phyloP scores from a whole-genome alignment of 1,140 invertebrate species.

The Leucophenga varia region DNA sequence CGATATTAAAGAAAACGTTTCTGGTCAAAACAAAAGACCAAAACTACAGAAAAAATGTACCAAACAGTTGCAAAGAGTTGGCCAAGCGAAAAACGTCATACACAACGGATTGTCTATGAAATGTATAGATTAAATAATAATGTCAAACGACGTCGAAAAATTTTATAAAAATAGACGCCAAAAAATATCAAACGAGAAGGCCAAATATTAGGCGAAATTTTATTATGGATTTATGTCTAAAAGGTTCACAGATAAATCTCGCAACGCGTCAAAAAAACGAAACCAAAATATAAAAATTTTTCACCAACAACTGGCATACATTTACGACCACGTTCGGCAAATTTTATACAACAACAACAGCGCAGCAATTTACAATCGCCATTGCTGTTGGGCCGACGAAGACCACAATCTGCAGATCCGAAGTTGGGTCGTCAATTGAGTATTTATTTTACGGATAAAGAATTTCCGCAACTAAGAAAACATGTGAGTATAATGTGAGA shows the following conservation, averaged over 20 bases:
- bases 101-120: no score
- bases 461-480: slow-evolving; percentile 16
- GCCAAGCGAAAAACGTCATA: no score
- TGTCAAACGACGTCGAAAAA: neutral
- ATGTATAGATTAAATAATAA: no score
- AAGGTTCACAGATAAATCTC: slow-evolving; percentile 51
- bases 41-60: no score
- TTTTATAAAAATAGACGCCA: neutral
- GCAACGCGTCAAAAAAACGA: slow-evolving; percentile 47
- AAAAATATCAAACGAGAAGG: neutral
- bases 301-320: slow-evolving; percentile 36
- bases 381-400: slow-evolving; percentile 35
- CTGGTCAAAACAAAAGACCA: slow-evolving; percentile 18
- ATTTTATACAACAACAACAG: slow-evolving; percentile 44
- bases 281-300: slow-evolving; percentile 37
- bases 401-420: slow-evolving; percentile 52
- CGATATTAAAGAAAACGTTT: slow-evolving; percentile 15
- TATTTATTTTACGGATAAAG: slow-evolving; percentile 34
- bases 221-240: slow-evolving; percentile 55
- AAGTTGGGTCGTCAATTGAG: slow-evolving; percentile 33
- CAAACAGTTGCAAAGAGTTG: no score
- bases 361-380: no score
- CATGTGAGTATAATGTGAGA: slow-evolving; percentile 31
- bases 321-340: slow-evolving; percentile 44
- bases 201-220: slow-evolving; percentile 24